Base-by-base conservation (phyloP, 2,888 invertebrate species). In the Altica lythri region DNA sequence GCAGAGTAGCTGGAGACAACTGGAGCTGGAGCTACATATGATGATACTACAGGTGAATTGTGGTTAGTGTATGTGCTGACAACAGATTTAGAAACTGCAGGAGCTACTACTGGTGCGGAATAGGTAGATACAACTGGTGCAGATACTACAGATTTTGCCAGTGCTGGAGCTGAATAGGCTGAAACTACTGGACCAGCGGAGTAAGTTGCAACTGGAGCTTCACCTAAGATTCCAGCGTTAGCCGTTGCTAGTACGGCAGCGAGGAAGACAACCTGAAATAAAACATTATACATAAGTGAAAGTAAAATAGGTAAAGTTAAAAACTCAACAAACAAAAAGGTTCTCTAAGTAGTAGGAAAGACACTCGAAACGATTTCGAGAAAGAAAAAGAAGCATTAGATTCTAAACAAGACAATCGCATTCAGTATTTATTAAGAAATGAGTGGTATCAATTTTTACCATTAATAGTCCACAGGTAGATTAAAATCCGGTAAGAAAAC, bases 161-260 rank as follows among this genome's bases (percentile, higher is more conserved):
- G 64, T 12, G 68, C 68, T 22, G 68, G 64, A 19, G 72, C 64
- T 16, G 72, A 32, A 42, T 68, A 65, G 8, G 65, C 65, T 53
- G 69, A 67, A 5, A 66, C 63, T 25, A 76, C 76, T 58, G 77
- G 79, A 17, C 78, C 72, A 25, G 72, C 68, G 40, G 69, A 66
- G 57, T 70, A 68, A 37, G 62, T 47, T n/a, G 67, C 63, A 45
- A 68, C 68, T 9, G 56, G 53, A 35, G 65, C 66, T 40, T 71
- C 66, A 40, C 58, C 53, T 12, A 84, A 71, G 65, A 80, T 71
- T 60, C 86, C 86, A 51, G 85, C 86, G 69, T 80, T 80, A 68
- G 81, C 83, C 60, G 80, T 78, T 66, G 84, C 81, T 75, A 83
- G 79, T 66, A 80, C 77, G 71, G 83, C 80, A 70, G 80, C 76